A percentile compares a stretch with the other conserved stretches of the same genome.
Evolutionary conservation across 2,113 vertebrate species (phyloP).

Genomic region (Alouatta palliata): DNA sequence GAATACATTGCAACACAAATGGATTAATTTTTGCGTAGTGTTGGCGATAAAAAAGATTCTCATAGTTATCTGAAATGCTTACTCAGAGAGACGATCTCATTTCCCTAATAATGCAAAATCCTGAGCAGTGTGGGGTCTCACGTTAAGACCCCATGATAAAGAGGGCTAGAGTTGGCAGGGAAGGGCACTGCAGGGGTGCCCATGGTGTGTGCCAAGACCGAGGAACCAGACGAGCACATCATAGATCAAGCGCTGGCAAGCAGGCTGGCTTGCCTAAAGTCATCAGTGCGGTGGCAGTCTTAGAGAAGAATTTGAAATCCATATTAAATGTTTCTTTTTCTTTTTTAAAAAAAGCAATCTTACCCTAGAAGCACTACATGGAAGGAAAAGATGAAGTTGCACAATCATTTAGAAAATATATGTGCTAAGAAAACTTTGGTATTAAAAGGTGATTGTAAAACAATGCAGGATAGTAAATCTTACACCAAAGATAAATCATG

Average conservation of each 20-base stretch:
- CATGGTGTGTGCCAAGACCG: accelerated
- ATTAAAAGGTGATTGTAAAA: neutral
- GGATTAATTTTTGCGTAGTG: neutral
- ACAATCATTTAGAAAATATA: neutral
- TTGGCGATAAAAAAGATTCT: neutral
- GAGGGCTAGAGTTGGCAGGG: neutral
- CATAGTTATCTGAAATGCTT: neutral
- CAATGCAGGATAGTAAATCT: neutral
- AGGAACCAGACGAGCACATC: neutral
- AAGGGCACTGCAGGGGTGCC: accelerated
- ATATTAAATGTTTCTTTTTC: neutral
- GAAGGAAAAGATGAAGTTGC: neutral
- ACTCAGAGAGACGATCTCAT: neutral
- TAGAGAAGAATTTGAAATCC: neutral
- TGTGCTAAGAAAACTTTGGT: neutral
- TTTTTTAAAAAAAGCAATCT: neutral
- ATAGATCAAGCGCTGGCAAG: neutral
- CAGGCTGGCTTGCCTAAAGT: neutral
- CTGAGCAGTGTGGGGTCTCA: neutral
- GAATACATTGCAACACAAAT: neutral
- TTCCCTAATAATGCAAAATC: neutral
- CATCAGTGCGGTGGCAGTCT: neutral
- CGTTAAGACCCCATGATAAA: neutral
- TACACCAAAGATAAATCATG: neutral
- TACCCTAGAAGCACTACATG: neutral